Conservation (phyloP, 2,888 invertebrate species). For the Apodemia mormo region DNA sequence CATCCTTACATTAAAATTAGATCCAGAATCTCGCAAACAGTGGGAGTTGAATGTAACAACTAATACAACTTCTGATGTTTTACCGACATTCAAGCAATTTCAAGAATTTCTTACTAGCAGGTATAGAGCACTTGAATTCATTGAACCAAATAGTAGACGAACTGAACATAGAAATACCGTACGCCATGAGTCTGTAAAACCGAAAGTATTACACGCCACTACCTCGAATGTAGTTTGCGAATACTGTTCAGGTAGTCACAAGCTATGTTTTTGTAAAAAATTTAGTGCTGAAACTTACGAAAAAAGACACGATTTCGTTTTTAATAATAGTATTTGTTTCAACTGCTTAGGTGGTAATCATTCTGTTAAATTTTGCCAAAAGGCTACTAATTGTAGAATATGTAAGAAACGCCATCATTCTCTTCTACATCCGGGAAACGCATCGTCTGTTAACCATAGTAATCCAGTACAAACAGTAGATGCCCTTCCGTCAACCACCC, state of each 20-base stretch:
- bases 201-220: background rate
- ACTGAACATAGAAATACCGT: background rate
- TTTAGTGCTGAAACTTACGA: background rate
- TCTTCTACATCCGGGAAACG: background rate
- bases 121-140: slow-evolving; percentile 25
- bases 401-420: background rate
- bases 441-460: background rate
- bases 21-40: background rate
- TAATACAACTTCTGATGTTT: slow-evolving; percentile 6
- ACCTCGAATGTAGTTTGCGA: background rate
- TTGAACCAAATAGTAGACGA: slow-evolving; percentile 11
- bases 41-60: slow-evolving; percentile 2
- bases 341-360: slow-evolving; percentile 1
- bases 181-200: background rate
- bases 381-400: background rate
- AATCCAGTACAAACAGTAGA: background rate
- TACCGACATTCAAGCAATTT: slow-evolving; percentile 23
- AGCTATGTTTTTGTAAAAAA: background rate
- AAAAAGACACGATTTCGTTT: background rate
- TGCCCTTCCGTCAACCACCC: background rate
- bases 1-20: background rate
- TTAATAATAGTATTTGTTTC: background rate
- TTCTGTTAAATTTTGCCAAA: background rate
- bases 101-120: slow-evolving; percentile 23
- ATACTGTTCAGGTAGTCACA: background rate